Base-by-base conservation (phyloP, 1,140 invertebrate genomes). In the Bradynema listronoti region DNA sequence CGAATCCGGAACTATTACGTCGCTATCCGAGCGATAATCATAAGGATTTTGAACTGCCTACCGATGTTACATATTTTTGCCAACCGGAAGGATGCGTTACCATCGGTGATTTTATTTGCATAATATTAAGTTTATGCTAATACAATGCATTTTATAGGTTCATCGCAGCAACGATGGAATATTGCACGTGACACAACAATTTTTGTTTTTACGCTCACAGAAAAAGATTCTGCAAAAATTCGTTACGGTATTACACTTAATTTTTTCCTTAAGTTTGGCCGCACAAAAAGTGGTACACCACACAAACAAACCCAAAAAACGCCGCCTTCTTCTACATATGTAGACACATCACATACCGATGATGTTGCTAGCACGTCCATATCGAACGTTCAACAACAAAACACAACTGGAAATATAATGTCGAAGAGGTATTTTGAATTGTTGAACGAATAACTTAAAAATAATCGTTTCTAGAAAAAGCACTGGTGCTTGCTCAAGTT, bases 31-130 rank as follows among this genome's bases (percentile, higher is more conserved):
- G 90, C 5, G 89, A 93, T 63, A 93, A 98, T 80, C 94, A 98
- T 80, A 78, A 80, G 77, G 95, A 99, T 80, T 99, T 99, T 81
- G 87, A 89, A 0, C 81, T 99, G 61, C 91, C 94, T 0, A 81
- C 91, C 70, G 94, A 98, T 81, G 93, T 99, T 84, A 91, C 96
- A 5, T 95, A 93, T 78, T 99, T 99, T 81, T 99, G 95, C 79
- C 95, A 99, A 80, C 95, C 95, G 0, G 95, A 99, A 82, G 94
- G 94, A 47, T 97, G 93, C 77, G 85, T 89, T 56, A 91, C 86
- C 65, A 87, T 90, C 43, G 90, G 89, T 25, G 46, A 53, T 34
- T 39, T 14, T 19, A 14, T 39, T 39, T 14, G 36, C 36, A 39
- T 39, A 14, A 39, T 14, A 14, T 39, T 39, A 39, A 14, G n/a